These are phyloP conservation scores for Pimephales promelas DNA, from an alignment of 2,113 vertebrate genomes.

Conservation along the genomic window DNA sequence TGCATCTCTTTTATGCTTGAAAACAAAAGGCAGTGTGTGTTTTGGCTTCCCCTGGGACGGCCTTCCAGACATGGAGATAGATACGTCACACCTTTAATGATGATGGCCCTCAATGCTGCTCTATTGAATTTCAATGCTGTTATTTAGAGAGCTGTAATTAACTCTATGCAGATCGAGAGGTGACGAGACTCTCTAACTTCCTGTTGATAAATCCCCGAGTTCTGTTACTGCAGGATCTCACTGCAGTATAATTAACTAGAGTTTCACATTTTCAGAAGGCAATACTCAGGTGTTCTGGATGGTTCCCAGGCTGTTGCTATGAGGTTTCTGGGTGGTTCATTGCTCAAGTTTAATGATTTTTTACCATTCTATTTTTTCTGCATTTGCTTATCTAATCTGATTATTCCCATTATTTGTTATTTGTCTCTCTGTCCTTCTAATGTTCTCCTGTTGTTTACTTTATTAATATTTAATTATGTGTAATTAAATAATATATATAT, in stretches of 20 bases:
- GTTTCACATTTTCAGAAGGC: background rate
- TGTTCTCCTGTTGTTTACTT: background rate
- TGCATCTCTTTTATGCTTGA: slow-evolving; percentile 34
- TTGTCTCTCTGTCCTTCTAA: too few relatives aligned
- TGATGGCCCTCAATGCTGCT: slow-evolving; percentile 32
- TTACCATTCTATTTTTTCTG: background rate
- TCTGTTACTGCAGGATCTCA: slow-evolving; percentile 24
- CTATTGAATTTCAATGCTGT: slow-evolving; percentile 43
- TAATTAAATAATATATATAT: too few relatives aligned
- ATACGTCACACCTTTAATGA: slow-evolving; percentile 54
- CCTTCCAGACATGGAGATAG: slow-evolving; percentile 30
- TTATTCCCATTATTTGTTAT: background rate
- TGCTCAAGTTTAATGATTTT: background rate
- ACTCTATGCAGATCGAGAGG: slow-evolving; percentile 38
- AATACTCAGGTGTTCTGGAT: background rate
- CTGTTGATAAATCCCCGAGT: slow-evolving; percentile 37
- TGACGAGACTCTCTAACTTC: slow-evolving; percentile 20
- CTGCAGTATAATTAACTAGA: slow-evolving; percentile 10
- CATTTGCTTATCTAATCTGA: background rate
- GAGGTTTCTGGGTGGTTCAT: background rate
- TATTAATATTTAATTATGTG: too few relatives aligned
- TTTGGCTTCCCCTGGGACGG: slow-evolving; percentile 39
- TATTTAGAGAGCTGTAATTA: slow-evolving; percentile 51
- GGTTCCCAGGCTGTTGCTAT: background rate
- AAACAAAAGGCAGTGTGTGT: slow-evolving; percentile 31